A percentile compares a stretch with the other conserved stretches of the same genome.
phyloP scores from a whole-genome alignment of 2,888 invertebrate genomes.

The Stenchaetothrips biformis region DNA sequence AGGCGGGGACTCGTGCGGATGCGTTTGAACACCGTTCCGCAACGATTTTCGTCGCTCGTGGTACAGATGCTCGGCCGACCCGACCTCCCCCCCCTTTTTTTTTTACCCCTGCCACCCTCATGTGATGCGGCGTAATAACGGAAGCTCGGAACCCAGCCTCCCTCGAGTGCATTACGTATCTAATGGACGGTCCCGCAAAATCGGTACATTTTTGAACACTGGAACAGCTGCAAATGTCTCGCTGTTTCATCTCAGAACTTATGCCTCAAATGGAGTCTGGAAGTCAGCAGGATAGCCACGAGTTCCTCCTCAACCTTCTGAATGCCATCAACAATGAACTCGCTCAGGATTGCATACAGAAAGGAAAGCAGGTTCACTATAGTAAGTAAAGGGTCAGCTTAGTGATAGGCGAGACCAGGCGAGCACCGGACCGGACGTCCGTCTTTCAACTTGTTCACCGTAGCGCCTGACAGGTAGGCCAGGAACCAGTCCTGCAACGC shows the following conservation, averaged over 20 bases:
- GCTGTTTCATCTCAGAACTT: too few species aligned
- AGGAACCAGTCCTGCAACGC: too few species aligned
- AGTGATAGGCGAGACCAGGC: background rate
- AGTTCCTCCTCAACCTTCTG: background rate
- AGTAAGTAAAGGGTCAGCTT: background rate
- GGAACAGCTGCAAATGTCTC: background rate
- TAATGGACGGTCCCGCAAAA: background rate
- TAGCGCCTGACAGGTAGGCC: too few species aligned
- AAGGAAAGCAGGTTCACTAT: background rate
- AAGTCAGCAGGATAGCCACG: background rate
- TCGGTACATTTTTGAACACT: background rate
- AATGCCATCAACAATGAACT: background rate
- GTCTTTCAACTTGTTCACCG: background rate
- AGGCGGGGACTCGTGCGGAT: too few species aligned
- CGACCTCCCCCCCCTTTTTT: too few species aligned
- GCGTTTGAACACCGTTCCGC: too few species aligned
- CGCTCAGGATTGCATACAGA: background rate
- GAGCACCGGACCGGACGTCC: background rate
- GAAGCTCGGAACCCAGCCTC: background rate
- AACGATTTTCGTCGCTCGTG: too few species aligned
- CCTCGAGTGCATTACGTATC: background rate
- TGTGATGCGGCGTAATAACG: background rate
- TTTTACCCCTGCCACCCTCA: too few species aligned
- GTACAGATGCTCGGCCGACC: too few species aligned
- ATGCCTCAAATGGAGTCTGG: background rate